Evolutionary conservation across 2,888 invertebrate genomes (phyloP), one percentile per base, ranked within the genome.

Genomic region (Plagodis dolabraria): DNA sequence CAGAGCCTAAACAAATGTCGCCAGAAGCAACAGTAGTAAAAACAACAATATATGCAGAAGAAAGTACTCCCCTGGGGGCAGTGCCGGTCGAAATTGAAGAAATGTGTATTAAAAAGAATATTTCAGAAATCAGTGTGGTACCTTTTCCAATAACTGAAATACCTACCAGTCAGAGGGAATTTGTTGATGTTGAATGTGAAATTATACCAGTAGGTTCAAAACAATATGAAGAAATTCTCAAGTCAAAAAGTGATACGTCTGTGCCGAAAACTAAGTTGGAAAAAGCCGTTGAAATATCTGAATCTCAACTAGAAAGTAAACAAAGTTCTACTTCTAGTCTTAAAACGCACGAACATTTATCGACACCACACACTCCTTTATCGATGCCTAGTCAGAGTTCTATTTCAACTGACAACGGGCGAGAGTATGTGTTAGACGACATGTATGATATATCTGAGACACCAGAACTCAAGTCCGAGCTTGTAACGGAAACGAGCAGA

Each of bases 331-430:
- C 94, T 9, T 93, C 93, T 47, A 93, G 93, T 68, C 79, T 93
- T 53, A 92, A 94, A 94, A 91, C 92, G 34, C 89, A 92, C 63
- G 90, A 92, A 47, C 86, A 92, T 71, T 72, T 91, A 54, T 93
- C 93, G 8, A 94, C 94, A 4, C 94, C 94, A 5, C 94, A 94
- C 67, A 94, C 94, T 36, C 95, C 95, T 36, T 89, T 94, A 59
- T 95, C 95, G 12, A 93, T 92, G 45, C 95, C 95, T 0, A 95
- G 95, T 72, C 94, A 94, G 79, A 94, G 94, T 74, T 95, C 95
- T 6, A 90, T 95, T 63, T 94, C 95, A 55, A 94, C 94, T 22
- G 94, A 95, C 69, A 94, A 95, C 78, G 95, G 95, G 9, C 85
- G 93, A 67, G 95, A 95, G 82, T 94, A 95, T 68, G 91, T 94